These are phyloP conservation scores for Notarius lentiginosus DNA, from an alignment of 2,113 vertebrate species.

Conservation along the genomic window DNA sequence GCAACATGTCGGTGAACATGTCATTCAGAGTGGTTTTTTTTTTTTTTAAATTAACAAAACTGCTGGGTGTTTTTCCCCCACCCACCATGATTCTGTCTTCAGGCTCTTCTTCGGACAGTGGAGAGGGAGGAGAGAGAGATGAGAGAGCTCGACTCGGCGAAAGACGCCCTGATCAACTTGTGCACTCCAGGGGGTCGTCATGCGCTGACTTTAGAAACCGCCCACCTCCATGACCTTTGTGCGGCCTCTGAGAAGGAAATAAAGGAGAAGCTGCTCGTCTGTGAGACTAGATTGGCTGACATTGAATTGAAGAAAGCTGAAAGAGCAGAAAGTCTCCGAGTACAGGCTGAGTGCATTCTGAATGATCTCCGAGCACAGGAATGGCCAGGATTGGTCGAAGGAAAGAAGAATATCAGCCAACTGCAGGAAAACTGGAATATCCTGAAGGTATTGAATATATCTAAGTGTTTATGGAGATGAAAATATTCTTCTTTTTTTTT, in stretches of 20 bases:
- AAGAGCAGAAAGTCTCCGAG: constrained; percentile 54
- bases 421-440: constrained; percentile 70
- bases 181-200: constrained; percentile 68
- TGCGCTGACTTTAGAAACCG: constrained; percentile 64
- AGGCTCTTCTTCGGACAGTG: constrained; percentile 75
- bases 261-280: constrained; percentile 54
- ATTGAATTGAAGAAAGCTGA: constrained; percentile 51
- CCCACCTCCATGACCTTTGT: constrained; percentile 66
- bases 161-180: constrained; percentile 62
- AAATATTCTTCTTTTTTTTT: background rate
- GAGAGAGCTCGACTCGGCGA: constrained; percentile 65
- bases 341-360: constrained; percentile 62
- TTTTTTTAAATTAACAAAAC: background rate
- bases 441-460: constrained; percentile 65
- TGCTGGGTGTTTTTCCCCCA: background rate
- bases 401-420: constrained; percentile 60
- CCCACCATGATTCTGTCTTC: constrained; percentile 4
- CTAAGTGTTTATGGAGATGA: background rate
- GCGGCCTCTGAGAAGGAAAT: constrained; percentile 62
- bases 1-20: background rate
- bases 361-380: constrained; percentile 70
- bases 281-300: constrained; percentile 58
- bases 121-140: constrained; percentile 70
- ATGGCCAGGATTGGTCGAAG: constrained; percentile 61
- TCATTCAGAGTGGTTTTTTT: background rate